These are phyloP conservation scores for Spisula solida DNA, from an alignment of 2,888 invertebrate genomes.

Conservation along the genomic window DNA sequence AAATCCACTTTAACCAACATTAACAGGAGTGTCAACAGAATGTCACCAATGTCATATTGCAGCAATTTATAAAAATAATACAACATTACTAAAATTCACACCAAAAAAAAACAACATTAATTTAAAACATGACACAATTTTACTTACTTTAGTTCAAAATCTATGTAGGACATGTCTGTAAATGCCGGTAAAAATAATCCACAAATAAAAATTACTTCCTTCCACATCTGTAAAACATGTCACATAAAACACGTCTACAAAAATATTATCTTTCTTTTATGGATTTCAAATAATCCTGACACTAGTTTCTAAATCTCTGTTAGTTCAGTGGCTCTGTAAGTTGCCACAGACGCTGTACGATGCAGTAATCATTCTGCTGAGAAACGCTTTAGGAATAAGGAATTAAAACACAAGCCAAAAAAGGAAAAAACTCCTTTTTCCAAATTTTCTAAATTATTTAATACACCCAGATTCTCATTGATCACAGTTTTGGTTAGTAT, in stretches of 20 bases:
- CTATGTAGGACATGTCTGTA: conserved; percentile 59
- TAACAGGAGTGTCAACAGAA: background rate
- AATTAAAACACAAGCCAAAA: background rate
- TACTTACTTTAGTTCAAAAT: conserved; percentile 64
- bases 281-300: background rate
- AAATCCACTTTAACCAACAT: too few species aligned
- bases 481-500: background rate
- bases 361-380: background rate
- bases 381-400: background rate
- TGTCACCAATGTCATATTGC: background rate
- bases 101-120: conserved; percentile 3
- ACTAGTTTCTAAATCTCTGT: background rate
- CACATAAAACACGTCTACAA: background rate
- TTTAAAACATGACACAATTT: background rate
- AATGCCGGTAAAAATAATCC: conserved; percentile 58
- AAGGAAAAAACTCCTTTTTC: background rate
- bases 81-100: background rate
- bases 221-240: conserved; percentile 63
- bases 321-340: background rate
- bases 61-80: background rate
- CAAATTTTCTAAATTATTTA: background rate
- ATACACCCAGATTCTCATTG: background rate
- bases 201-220: conserved; percentile 49
- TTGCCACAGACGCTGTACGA: background rate
- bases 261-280: conserved; percentile 2